Evolutionary conservation across 2,113 vertebrate species (phyloP).

Genomic region (Copsychus sechellarum): DNA sequence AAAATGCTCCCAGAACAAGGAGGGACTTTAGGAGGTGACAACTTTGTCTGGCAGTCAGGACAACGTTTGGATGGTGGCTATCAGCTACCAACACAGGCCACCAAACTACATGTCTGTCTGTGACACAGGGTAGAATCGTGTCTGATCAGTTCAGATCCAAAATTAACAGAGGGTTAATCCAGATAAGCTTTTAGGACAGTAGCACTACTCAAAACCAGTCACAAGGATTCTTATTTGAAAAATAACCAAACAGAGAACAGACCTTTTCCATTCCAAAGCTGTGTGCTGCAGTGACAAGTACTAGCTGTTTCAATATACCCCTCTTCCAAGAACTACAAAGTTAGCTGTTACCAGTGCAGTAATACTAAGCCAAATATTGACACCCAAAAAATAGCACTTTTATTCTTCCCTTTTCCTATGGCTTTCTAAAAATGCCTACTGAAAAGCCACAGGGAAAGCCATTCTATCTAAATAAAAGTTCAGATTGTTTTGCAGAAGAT

Average conservation of each 20-base stretch:
- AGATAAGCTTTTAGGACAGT: conserved; percentile 16
- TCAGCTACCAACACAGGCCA: background rate
- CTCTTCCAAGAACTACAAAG: conserved; percentile 10
- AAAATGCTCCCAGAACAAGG: background rate
- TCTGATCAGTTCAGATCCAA: background rate
- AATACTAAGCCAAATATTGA: background rate
- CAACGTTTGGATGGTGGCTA: background rate
- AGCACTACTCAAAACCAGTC: background rate
- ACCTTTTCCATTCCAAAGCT: background rate
- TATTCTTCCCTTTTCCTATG: background rate
- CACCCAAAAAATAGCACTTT: background rate
- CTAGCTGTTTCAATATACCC: background rate
- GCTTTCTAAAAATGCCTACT: background rate
- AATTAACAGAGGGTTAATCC: background rate
- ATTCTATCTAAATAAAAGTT: background rate
- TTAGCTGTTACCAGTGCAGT: background rate
- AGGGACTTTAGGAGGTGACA: background rate
- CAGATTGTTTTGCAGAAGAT: background rate
- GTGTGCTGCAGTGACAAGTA: background rate
- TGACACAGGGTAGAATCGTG: background rate
- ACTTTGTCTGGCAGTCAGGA: background rate
- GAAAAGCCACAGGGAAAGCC: background rate
- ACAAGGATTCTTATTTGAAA: background rate
- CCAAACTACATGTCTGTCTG: background rate
- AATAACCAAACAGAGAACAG: background rate